Conservation (phyloP, 2,888 invertebrate genomes). For the Helobdella robusta region DNA sequence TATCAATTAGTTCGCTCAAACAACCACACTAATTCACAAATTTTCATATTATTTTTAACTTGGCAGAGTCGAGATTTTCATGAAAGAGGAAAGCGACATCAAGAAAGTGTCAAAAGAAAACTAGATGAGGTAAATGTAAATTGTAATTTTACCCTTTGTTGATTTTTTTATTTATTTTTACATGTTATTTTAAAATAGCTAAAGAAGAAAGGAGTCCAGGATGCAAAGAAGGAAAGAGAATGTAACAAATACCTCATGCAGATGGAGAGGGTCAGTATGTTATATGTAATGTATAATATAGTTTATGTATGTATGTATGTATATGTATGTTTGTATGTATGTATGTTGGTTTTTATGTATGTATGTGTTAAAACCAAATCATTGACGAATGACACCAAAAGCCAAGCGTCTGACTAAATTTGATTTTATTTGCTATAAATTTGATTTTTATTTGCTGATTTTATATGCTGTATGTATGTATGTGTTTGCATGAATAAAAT, state of each 20-base stretch:
- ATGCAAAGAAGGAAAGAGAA: constrained; percentile 67
- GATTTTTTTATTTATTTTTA: constrained; percentile 16
- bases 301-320: too few relatives aligned
- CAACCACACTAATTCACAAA: not conserved
- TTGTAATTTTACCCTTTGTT: not conserved
- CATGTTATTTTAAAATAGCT: constrained; percentile 50
- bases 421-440: too few relatives aligned
- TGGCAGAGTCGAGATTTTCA: constrained; percentile 82
- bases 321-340: too few relatives aligned
- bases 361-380: too few relatives aligned
- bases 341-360: too few relatives aligned
- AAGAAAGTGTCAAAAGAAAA: constrained; percentile 77
- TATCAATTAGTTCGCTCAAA: not conserved
- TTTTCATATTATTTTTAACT: not conserved
- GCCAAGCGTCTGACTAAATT: too few relatives aligned
- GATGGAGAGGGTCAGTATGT: constrained; percentile 66
- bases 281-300: too few relatives aligned
- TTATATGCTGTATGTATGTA: too few relatives aligned
- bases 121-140: constrained; percentile 71
- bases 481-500: too few relatives aligned
- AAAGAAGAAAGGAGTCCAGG: constrained; percentile 70
- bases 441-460: too few relatives aligned
- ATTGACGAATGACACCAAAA: too few relatives aligned
- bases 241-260: constrained; percentile 67
- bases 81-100: constrained; percentile 82